A percentile compares a stretch with the other conserved stretches of the same genome.
phyloP scores from a whole-genome alignment of 2,113 vertebrate species.

The Jacana jacana region DNA sequence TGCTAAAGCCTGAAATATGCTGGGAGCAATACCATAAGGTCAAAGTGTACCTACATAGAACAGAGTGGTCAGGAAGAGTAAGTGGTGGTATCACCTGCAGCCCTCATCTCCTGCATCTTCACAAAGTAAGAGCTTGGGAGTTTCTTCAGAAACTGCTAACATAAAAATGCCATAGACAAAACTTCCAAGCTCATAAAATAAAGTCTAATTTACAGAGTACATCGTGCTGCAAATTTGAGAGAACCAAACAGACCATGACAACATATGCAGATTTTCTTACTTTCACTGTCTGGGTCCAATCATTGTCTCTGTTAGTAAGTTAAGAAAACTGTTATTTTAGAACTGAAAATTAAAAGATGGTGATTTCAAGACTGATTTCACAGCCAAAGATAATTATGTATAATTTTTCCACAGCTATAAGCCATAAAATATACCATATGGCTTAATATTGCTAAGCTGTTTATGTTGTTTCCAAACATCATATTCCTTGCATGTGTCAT shows the following conservation, averaged over 20 bases:
- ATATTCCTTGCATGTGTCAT: not conserved
- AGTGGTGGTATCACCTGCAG: not conserved
- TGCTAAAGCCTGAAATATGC: not conserved
- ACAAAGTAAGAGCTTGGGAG: not conserved
- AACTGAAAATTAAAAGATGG: not conserved
- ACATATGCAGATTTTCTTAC: not conserved
- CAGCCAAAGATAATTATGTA: not conserved
- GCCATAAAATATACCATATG: not conserved
- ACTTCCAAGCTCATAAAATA: not conserved
- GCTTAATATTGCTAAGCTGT: not conserved
- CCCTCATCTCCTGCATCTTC: not conserved
- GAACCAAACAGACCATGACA: not conserved
- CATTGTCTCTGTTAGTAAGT: not conserved
- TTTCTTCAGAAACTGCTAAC: not conserved
- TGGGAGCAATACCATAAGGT: not conserved
- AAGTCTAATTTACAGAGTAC: not conserved
- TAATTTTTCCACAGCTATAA: conserved; percentile 1
- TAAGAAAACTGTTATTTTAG: not conserved
- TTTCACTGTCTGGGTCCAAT: not conserved
- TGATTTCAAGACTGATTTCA: not conserved
- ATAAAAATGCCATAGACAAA: not conserved
- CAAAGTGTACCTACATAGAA: rapidly evolving
- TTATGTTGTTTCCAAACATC: not conserved
- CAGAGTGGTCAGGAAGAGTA: not conserved
- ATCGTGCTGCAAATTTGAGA: not conserved